Base-by-base conservation (phyloP, 2,888 invertebrate genomes). In the Hirtodrosophila confusa region DNA sequence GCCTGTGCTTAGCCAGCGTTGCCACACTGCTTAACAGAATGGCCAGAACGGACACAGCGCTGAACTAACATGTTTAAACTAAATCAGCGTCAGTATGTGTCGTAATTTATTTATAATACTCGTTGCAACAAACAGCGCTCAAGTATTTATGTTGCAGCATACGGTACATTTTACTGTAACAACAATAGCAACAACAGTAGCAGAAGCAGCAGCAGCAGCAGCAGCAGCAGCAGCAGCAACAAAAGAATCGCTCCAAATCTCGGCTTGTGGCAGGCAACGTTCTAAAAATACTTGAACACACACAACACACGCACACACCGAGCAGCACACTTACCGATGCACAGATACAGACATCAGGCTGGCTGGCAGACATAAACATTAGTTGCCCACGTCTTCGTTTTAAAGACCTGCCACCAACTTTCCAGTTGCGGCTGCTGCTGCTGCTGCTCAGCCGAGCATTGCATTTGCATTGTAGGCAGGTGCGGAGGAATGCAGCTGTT, bases 151-250 rank as follows among this genome's bases (percentile, higher is more conserved):
- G 74, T 35, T 70, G 72, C 82, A 80, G 61, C 69, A 76, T 72
- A 78, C 85, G 80, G 84, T 84, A 84, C 78, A 80, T 80, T 66
- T 84, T 75, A 82, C 84, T 69, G 78, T 82, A 82, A 76, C 78
- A 67, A 43, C 58, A 50, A 41, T 44, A 61, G 9, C 39, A 49
- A 31, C 39, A 35, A 3, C 49, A 49, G 23, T 27, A 57, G 29
- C 12, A 48, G 41, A 47, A 50, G 55, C 60, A 66, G 36, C 29
- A 12, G 17, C n/a, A n/a, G n/a, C n/a, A n/a, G n/a, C n/a, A 33
- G 50, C 55, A 56, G 54, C 54, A 72, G 23, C 44, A 51, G 37
- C 61, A 62, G 49, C 71, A 65, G 47, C 66, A 67, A 68, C 69
- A 63, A 70, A 70, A 65, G 69, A 70, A 70, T 56, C 60, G 71